A percentile compares a stretch with the other conserved stretches of the same genome.
These are phyloP conservation scores for Lordiphosa stackelbergi DNA, from an alignment of 1,140 invertebrate genomes.

Conservation along the genomic window DNA sequence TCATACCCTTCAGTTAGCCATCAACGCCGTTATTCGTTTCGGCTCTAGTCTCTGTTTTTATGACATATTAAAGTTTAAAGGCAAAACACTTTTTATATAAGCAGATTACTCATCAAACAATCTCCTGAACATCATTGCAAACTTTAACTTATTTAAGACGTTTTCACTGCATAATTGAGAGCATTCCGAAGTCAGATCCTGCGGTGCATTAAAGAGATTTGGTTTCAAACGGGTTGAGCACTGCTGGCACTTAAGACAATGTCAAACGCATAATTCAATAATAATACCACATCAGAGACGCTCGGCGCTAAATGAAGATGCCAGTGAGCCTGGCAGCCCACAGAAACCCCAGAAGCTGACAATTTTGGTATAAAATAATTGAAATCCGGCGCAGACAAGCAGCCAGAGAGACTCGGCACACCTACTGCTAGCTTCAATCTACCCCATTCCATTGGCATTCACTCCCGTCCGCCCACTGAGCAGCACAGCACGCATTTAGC, in stretches of 20 bases:
- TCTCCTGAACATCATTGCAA: no score
- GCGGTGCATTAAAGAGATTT: slow-evolving; percentile 24
- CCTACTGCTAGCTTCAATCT: slow-evolving; percentile 22
- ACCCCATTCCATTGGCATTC: slow-evolving; percentile 8
- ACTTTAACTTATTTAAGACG: not conserved
- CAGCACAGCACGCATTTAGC: slow-evolving; percentile 70
- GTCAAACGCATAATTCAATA: slow-evolving; percentile 62
- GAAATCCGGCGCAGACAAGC: slow-evolving; percentile 39
- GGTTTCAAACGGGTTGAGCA: slow-evolving; percentile 10
- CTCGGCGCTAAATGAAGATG: slow-evolving; percentile 46
- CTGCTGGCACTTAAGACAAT: slow-evolving; percentile 13
- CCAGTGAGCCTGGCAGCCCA: slow-evolving; percentile 27
- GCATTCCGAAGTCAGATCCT: slow-evolving; percentile 31
- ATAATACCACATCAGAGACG: slow-evolving; percentile 49
- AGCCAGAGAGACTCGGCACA: slow-evolving; percentile 8
- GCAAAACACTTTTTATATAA: no score
- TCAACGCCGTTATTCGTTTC: no score
- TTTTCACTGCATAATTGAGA: slow-evolving; percentile 20
- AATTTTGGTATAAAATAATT: slow-evolving; percentile 57
- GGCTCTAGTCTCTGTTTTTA: no score
- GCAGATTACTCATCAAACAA: no score
- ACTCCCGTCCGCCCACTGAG: not conserved
- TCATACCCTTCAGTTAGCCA: no score
- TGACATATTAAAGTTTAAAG: no score
- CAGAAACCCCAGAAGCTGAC: slow-evolving; percentile 43